Percentiles rank a stretch among this genome's conserved stretches.
phyloP scores from a whole-genome alignment of 2,888 invertebrate species.

The Ferrisia virgata region DNA sequence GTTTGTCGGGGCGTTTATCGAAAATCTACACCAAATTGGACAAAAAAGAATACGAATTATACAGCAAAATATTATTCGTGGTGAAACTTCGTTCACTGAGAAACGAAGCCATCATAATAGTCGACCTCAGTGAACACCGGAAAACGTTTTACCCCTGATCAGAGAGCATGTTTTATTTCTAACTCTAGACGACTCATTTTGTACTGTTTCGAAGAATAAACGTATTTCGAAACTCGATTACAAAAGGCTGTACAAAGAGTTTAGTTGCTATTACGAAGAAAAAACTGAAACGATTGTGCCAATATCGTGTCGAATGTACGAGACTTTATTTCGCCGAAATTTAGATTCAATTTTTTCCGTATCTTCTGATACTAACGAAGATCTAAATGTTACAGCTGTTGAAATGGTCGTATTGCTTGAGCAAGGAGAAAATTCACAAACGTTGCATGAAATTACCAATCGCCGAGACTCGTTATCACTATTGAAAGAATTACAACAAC shows the following conservation, averaged over 20 bases:
- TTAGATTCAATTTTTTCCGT: not conserved
- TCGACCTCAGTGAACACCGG: not conserved
- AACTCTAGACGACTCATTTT: not conserved
- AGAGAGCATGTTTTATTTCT: not conserved
- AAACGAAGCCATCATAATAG: not conserved
- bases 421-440: no score
- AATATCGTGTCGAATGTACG: not conserved
- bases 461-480: no score
- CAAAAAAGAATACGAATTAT: not conserved
- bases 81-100: not conserved
- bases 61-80: not conserved
- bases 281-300: not conserved
- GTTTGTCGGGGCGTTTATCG: not conserved
- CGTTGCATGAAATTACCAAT: no score
- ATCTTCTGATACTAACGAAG: not conserved
- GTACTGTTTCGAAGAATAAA: not conserved
- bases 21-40: not conserved
- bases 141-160: not conserved
- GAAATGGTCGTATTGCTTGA: not conserved
- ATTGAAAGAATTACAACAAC: no score
- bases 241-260: not conserved
- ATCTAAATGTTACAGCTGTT: not conserved
- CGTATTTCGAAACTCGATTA: not conserved
- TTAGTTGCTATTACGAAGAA: not conserved
- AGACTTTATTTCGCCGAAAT: not conserved